Evolutionary conservation across 2,888 invertebrate species (phyloP), one percentile per base, ranked within the genome.

Genomic region (Idaea dimidiata): DNA sequence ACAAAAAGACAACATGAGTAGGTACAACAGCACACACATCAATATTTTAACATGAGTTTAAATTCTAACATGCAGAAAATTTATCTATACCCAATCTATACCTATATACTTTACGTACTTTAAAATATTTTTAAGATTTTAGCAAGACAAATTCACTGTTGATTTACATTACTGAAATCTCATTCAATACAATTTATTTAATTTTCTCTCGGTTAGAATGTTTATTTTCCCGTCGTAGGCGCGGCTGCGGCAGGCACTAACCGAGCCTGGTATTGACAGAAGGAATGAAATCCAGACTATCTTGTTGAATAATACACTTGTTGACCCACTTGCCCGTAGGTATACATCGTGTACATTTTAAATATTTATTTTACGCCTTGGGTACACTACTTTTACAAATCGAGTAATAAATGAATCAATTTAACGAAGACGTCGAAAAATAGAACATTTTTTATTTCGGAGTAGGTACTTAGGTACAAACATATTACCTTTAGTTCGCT

Each of bases 321-420:
- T 71, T 82, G 82, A 82, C 82, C 81, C 72, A 79, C 71, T 79
- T 84, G 63, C 57, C 54, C 55, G 18, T 24, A 53, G 53, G 53
- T 53, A n/a, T 54, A n/a, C 10, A 32, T 32, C 32, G 32, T 6
- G 10, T 32, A 6, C 43, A 43, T 14, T 43, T 43, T 14, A 14
- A 43, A 43, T 43, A 54, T 54, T 54, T 54, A 54, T 54, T 16
- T 17, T 6, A 54, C 54, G 54, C n/a, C 8, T 54, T 54, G 16
- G 54, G 43, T 14, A 43, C 43, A 14, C 43, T 10, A 43, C 43
- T 43, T 43, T 43, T 43, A 43, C 43, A 43, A 43, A 43, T 14
- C 10, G 43, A 14, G 43, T 43, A 43, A 43, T 43, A 14, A 43
- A 8, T 43, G 43, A 43, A 8, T 43, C 10, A 43, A 43, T 43